Evolutionary conservation across 2,797 vertebrate species (phyloP), one percentile per base, ranked within the genome.

Genomic region (Arremon brunneinucha): DNA sequence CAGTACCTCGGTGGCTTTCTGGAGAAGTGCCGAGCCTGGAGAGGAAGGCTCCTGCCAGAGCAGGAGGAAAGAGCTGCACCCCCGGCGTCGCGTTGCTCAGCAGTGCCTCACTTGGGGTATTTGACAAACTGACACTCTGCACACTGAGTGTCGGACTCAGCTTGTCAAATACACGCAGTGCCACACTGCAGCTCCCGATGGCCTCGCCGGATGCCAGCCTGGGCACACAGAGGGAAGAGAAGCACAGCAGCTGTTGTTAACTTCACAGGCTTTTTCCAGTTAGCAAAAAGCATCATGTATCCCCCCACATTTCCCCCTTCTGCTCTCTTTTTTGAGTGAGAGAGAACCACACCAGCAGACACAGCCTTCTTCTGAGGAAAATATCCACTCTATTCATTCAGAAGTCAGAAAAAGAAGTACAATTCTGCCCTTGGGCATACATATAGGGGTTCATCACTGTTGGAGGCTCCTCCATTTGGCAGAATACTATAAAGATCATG

Each of bases 111-210:
- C 99, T 99, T 99, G 98, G 99, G 98, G 99, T 99, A 99, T 99
- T 99, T 99, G 99, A 99, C 99, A 99, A 99, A 99, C 99, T 99
- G 99, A 99, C 99, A 99, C 99, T 99, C 98, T 98, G 97, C 97
- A 98, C 95, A 98, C 84, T 97, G 98, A 99, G 99, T 99, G 99
- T 99, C 98, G 76, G 97, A 98, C 98, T 99, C 99, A 99, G 99
- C 98, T 99, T 99, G 98, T 99, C 99, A 99, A 99, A 99, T 99
- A 99, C 99, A 99, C 99, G 98, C 98, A 99, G 99, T 96, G 99
- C 97, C 72, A 87, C 98, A 98, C 97, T 94, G 97, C 97, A 78
- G 84, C 81, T 74, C 82, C 49, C 5, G 21, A 21, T 2, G 13
- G 47, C 88, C 19, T 52, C 14, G 0, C 35, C 8, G 32, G 19